Evolutionary conservation across 2,888 invertebrate genomes (phyloP).

Genomic region (Flexamia atlantica): DNA sequence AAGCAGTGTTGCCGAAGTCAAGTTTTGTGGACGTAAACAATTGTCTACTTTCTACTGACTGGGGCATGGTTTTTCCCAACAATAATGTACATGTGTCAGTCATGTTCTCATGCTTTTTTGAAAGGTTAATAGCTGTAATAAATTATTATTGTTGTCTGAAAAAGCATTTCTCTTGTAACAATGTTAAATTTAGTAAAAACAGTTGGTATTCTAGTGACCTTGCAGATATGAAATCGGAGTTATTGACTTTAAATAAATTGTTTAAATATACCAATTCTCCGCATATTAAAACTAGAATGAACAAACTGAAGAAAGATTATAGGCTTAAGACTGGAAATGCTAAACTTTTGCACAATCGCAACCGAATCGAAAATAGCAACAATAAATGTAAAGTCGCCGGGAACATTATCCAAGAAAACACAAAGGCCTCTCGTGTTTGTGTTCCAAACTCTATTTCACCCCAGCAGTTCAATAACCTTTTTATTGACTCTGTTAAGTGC

Average conservation of each 20-base stretch:
- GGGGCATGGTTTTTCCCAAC: background rate
- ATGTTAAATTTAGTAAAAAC: background rate
- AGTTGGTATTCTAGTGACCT: background rate
- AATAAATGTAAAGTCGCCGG: constrained; percentile 5
- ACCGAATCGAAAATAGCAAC: background rate
- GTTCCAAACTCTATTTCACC: no score
- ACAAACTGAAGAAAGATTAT: background rate
- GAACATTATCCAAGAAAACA: background rate
- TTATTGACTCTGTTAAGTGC: no score
- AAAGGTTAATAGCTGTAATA: background rate
- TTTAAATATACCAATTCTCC: background rate
- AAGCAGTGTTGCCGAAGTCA: background rate
- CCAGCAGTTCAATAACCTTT: no score
- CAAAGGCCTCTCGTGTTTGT: background rate
- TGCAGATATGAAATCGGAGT: background rate
- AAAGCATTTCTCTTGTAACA: background rate
- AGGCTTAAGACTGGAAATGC: background rate
- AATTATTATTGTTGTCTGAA: constrained; percentile 10
- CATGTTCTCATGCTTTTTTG: constrained; percentile 12
- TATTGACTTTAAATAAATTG: background rate
- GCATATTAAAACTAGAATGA: background rate
- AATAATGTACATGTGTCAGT: background rate
- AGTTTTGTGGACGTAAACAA: background rate
- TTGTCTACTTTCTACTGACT: constrained; percentile 3
- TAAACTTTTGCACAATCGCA: background rate